Base-by-base conservation (phyloP, 1,140 invertebrate genomes). In the Nasonia longicornis region DNA sequence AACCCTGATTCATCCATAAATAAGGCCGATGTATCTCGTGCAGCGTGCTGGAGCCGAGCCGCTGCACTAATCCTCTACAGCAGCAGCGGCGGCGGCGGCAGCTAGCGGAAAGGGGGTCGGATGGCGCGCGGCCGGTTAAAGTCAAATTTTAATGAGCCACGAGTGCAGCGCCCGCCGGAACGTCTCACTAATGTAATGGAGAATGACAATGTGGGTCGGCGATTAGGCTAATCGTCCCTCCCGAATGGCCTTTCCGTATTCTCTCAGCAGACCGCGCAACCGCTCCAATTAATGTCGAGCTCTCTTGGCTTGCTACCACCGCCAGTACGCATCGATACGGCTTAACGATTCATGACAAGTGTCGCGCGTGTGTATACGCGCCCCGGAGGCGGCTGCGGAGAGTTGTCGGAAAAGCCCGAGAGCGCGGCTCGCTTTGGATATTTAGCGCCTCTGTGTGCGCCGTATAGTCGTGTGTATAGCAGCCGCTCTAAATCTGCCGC, bases 181-280 rank as follows among this genome's bases (percentile, higher is more conserved):
- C 82, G 71, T 73, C 77, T 71, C 84, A 83, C 83, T 86, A 87
- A 88, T 88, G 83, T 86, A 87, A 89, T 88, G 85, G 83, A 84
- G 83, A 82, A 85, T 82, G 83, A 88, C 85, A 87, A 87, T 87
- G 85, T 87, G 86, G 86, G 81, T 84, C 86, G 86, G 79, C 86
- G 86, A 89, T 87, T 88, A 87, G 83, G 77, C 83, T 87, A 85
- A 89, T 88, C 85, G 84, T 77, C 35, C 67, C 45, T 20, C 63
- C 71, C 69, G 26, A 72, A 72, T 75, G 77, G 45, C 45, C 78
- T 66, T 63, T 48, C 63, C 63, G 71, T 73, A 42, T 73, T 31
- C 45, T 67, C 66, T 31, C 52, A n/a, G 66, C 66, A 6, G 22
- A 31, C 26, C 29, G 22, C 29, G 29, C 66, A 20, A 6, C 20